A percentile compares a stretch with the other conserved stretches of the same genome.
phyloP scores from a whole-genome alignment of 2,888 invertebrate species.

The Acrocera orbiculus region DNA sequence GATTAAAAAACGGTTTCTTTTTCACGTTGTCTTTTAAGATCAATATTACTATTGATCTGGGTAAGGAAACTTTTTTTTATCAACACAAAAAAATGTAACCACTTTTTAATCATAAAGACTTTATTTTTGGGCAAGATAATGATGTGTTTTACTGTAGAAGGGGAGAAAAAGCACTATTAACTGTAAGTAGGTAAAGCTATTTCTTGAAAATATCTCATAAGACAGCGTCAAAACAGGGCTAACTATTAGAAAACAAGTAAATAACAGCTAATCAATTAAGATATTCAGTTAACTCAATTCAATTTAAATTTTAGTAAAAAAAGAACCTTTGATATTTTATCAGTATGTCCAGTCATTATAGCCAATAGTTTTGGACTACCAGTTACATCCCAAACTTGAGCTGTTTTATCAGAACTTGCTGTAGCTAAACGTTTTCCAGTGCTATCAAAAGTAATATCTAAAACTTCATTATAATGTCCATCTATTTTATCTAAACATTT shows the following conservation, averaged over 20 bases:
- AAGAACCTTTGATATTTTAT: constrained; percentile 47
- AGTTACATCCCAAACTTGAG: constrained; percentile 47
- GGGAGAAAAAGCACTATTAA: too few species aligned
- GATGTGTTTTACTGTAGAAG: too few species aligned
- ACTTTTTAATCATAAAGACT: too few species aligned
- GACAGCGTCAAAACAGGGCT: too few species aligned
- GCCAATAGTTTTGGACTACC: constrained; percentile 38
- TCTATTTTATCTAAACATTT: constrained; percentile 39
- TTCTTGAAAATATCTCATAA: too few species aligned
- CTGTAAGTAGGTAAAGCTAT: too few species aligned
- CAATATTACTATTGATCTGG: too few species aligned
- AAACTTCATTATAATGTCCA: constrained; percentile 49
- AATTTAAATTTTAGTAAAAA: constrained; percentile 1
- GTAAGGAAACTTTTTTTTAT: too few species aligned
- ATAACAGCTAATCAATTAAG: too few species aligned
- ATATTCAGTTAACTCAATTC: not conserved
- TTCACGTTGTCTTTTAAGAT: not conserved
- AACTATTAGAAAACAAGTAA: not conserved
- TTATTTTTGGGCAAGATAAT: too few species aligned
- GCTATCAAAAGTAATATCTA: constrained; percentile 61
- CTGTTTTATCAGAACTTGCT: constrained; percentile 57
- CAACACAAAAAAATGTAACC: too few species aligned
- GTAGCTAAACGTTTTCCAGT: constrained; percentile 54
- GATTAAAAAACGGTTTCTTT: too few species aligned
- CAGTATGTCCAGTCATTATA: constrained; percentile 44